Evolutionary conservation across 2,888 invertebrate genomes (phyloP), one percentile per base, ranked within the genome.

Genomic region (Papilio gigon): DNA sequence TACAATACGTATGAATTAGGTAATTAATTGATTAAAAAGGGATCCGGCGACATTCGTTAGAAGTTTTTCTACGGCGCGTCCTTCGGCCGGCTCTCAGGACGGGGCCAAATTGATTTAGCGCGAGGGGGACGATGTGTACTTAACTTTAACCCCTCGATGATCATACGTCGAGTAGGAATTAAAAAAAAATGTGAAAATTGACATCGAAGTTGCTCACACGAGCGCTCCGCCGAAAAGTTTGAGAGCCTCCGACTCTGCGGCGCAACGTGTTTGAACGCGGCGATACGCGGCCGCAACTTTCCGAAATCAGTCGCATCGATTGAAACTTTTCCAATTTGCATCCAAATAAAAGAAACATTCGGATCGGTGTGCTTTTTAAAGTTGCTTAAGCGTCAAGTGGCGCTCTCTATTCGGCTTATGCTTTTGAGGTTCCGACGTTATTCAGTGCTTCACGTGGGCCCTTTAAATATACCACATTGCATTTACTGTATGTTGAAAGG

Each of bases 11-110:
- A 81, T 81, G 80, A 82, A 86, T 84, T 79, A 85, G 80, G 83
- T 88, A 88, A 88, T 89, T 88, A 89, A 88, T 89, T 89, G 88
- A 89, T 89, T 87, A 86, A 87, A 88, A 89, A 86, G 89, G 88
- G 87, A 82, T 79, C 80, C 75, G 78, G 75, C 82, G 80, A 82
- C 80, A 81, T 86, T 89, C 89, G 87, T 88, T 88, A 87, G 84
- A 90, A 89, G 86, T 88, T 89, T 87, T 88, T 87, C 86, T 82
- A 79, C 79, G 78, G 80, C 79, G 79, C 74, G 70, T 68, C 67
- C 70, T 71, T 62, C 70, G 65, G 62, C 63, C 71, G 66, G 17
- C 42, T 42, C 70, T 53, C 60, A 64, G 65, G 68, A 61, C 71
- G 77, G 80, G 80, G 71, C 81, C 79, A 87, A 90, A 89, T 89